Conservation (phyloP, 2,888 invertebrate genomes). For the Drosophila infuscata region DNA sequence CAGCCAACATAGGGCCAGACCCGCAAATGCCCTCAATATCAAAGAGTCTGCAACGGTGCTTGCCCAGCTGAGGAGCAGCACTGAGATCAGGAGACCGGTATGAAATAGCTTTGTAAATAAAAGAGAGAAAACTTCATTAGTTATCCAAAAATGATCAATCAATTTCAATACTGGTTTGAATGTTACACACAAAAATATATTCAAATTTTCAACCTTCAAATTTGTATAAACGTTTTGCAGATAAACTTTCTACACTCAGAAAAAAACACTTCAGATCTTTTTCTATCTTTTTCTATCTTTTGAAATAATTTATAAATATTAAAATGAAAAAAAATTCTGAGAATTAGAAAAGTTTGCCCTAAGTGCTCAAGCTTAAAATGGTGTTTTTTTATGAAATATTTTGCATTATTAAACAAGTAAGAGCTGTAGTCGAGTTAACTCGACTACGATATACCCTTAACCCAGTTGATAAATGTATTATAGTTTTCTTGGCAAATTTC, state of each 20-base stretch:
- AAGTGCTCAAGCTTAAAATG: no score
- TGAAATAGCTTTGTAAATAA: constrained; percentile 63
- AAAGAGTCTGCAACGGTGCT: constrained; percentile 76
- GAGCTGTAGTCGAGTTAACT: no score
- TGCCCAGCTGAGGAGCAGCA: constrained; percentile 76
- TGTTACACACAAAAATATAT: background rate
- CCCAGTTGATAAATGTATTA: no score
- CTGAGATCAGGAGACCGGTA: constrained; percentile 46
- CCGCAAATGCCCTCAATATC: constrained; percentile 85
- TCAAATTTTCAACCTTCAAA: background rate
- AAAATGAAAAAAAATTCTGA: background rate
- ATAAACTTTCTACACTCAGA: background rate
- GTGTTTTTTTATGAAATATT: no score
- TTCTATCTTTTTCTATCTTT: no score
- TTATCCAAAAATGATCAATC: background rate
- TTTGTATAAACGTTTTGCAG: background rate
- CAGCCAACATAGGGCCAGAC: constrained; percentile 87
- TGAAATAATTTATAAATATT: background rate
- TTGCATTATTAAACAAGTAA: no score
- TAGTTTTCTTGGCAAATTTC: no score
- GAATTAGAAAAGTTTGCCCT: background rate
- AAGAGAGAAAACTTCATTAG: background rate
- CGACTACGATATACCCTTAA: no score
- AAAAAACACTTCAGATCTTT: no score
- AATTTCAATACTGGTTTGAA: background rate